Base-by-base conservation (phyloP, 2,888 invertebrate genomes). In the Ligdia adustata region DNA sequence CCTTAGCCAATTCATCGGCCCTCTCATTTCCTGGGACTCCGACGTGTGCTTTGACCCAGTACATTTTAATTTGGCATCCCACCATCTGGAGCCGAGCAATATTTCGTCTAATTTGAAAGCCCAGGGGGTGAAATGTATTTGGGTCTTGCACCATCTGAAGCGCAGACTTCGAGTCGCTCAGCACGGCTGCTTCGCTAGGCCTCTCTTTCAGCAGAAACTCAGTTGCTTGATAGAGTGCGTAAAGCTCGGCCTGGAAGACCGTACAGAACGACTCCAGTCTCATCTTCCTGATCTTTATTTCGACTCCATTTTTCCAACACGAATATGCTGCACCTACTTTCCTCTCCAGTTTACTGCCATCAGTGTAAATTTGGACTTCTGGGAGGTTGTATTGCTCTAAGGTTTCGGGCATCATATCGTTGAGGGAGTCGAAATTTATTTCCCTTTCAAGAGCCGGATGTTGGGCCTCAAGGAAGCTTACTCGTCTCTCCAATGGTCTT, bases 401-500 rank as follows among this genome's bases (percentile, higher is more conserved):
- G 5, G 16, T 16, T 16, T 16, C 16, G 16, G 16, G 16, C 5
- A 4, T 3, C 16, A 16, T 16, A 16, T 16, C 5, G 16, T 16
- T 16, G 3, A 16, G 16, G 16, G 16, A 16, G 16, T 16, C 16
- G 16, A 16, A 16, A 16, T 16, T 16, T 16, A 16, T 6, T 4
- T 41, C 15, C 24, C 3, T 2, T 1, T 24, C 13, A n/a, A 13
- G 7, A 2, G 39, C 39, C 0, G 54, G 54, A 29, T 54, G 50
- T 9, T 16, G 16, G 3, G 16, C 16, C 4, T 18, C 2, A 6
- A 39, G 3, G 9, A 37, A 48, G 9, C 15, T 29, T 3, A 27
- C 1, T 4, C 2, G 5, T 5, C 22, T 18, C 22, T 9, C 16
- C 5, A 12, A 4, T 5, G 3, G 16, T 5, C 16, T 16, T 5